A percentile compares a stretch with the other conserved stretches of the same genome.
These are phyloP conservation scores for Callaeas wilsoni DNA, from an alignment of 2,113 vertebrate genomes.

Conservation along the genomic window DNA sequence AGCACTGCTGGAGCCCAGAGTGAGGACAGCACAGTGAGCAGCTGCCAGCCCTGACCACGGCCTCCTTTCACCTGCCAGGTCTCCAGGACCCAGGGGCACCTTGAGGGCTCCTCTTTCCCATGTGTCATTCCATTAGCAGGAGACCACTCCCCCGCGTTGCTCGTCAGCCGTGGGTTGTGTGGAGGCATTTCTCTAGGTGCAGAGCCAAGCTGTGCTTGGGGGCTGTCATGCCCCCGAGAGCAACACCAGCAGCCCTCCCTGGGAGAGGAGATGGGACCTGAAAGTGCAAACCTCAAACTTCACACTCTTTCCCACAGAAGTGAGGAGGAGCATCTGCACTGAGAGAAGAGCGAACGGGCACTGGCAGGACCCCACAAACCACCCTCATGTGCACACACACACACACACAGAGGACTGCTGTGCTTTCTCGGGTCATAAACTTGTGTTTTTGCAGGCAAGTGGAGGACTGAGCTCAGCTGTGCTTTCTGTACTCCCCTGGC, in stretches of 20 bases:
- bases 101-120: fast-evolving
- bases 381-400: too few relatives aligned
- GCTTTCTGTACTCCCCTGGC: neutral
- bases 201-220: neutral
- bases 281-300: neutral
- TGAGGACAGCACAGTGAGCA: neutral
- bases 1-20: neutral
- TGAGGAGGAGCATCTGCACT: neutral
- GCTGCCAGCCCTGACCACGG: neutral
- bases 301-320: neutral
- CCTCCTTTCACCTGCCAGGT: neutral
- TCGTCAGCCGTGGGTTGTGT: fast-evolving
- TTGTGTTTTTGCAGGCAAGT: neutral
- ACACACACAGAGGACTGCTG: neutral
- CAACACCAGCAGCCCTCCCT: neutral
- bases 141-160: fast-evolving
- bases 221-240: neutral
- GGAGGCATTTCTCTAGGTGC: fast-evolving
- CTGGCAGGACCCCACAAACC: neutral
- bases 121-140: neutral
- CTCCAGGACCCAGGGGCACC: neutral
- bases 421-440: neutral
- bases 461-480: neutral
- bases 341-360: neutral
- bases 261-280: fast-evolving